Conservation (phyloP, 92 coral and sea anemone species). For the Palythoa grandiflora region DNA sequence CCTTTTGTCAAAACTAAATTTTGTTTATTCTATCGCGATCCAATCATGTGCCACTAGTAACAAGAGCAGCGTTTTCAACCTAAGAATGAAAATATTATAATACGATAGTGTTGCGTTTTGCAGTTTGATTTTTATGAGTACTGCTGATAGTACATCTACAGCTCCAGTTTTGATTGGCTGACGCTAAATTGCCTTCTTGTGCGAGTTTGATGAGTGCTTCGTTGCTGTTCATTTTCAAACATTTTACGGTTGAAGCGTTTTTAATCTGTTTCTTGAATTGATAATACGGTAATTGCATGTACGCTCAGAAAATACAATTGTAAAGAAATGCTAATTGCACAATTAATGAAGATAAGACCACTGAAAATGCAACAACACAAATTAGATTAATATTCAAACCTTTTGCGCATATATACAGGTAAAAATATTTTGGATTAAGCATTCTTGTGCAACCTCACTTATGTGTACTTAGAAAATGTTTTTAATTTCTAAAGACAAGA, state of each 20-base stretch:
- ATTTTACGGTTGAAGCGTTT: not conserved
- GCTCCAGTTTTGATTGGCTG: constrained; percentile 4
- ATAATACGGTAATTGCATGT: not conserved
- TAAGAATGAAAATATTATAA: not conserved
- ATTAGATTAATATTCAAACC: no score
- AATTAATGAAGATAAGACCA: not conserved
- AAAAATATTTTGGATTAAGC: no score
- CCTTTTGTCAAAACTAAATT: constrained; percentile 10
- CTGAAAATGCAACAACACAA: not conserved
- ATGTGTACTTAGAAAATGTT: no score
- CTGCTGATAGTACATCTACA: not conserved
- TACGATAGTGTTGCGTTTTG: not conserved
- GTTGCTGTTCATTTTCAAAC: not conserved
- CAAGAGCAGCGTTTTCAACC: not conserved
- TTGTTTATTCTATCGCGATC: constrained; percentile 28
- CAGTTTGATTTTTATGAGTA: not conserved
- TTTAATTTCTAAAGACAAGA: no score
- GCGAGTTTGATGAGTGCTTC: not conserved
- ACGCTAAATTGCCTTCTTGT: not conserved
- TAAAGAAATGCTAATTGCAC: constrained; percentile 7
- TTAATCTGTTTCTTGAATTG: not conserved
- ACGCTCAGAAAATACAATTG: not conserved
- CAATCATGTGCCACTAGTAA: not conserved
- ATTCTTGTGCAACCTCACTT: no score
- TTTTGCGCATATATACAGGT: no score